Percentiles rank a stretch among this genome's conserved stretches.
phyloP scores from a whole-genome alignment of 2,113 vertebrate species.

The Puma concolor region DNA sequence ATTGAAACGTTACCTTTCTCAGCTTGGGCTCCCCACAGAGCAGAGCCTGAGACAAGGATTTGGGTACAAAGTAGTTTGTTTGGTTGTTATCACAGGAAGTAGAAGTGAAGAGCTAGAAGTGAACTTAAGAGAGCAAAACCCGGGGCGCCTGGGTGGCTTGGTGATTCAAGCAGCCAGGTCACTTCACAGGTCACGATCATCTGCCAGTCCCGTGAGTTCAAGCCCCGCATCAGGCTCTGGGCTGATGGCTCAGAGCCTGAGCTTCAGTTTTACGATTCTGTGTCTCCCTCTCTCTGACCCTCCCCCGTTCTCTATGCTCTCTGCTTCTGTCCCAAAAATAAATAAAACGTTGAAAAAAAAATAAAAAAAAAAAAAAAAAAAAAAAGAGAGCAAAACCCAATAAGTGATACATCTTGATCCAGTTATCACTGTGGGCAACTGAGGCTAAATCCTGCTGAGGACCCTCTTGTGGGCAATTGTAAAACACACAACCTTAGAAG shows the following conservation, averaged over 20 bases:
- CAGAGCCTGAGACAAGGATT: neutral
- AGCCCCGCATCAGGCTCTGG: too few species aligned
- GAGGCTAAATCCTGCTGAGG: neutral
- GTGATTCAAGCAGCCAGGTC: too few species aligned
- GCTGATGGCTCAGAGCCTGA: too few species aligned
- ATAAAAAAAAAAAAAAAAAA: too few species aligned
- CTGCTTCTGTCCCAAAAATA: too few species aligned
- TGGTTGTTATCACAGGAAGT: neutral
- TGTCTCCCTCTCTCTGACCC: too few species aligned
- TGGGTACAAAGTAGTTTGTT: neutral
- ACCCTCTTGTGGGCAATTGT: neutral
- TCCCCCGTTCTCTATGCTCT: too few species aligned
- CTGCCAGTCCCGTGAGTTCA: too few species aligned
- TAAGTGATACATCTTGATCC: neutral
- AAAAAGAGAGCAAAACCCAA: neutral
- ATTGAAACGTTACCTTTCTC: neutral
- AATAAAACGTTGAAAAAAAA: too few species aligned
- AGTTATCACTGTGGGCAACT: neutral
- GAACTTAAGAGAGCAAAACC: neutral
- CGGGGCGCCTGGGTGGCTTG: too few species aligned
- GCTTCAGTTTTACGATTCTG: too few species aligned
- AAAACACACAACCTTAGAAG: neutral
- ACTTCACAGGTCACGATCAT: too few species aligned
- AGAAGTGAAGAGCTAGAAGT: neutral
- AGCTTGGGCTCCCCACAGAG: neutral